Evolutionary conservation across 2,888 invertebrate species (phyloP), one percentile per base, ranked within the genome.

Genomic region (Drosophila multiciliata): DNA sequence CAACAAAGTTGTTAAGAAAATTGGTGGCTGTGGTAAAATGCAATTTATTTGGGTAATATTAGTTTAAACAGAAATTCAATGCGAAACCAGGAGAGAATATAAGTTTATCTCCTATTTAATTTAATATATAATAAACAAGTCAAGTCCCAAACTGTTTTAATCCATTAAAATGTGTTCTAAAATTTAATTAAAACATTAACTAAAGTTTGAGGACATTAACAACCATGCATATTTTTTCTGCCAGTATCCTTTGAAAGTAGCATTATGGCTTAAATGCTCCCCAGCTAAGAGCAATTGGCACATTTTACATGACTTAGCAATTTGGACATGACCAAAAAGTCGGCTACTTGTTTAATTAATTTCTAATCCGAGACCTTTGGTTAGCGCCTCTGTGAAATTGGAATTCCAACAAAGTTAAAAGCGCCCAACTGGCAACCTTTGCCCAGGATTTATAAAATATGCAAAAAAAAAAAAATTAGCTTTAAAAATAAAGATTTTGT

Each of bases 331-430:
- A 45, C 23, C 15, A 1, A 57, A 73, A 67, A 61, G n/a, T 59
- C 26, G n/a, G 36, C 60, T 62, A 71, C 50, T 66, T 75, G 58
- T 70, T 58, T 79, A 78, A 78, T 78, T 78, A 79, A 59, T 67
- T 79, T 71, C 40, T 32, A 70, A 70, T 66, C 60, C n/a, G 17
- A 36, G 29, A 38, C 15, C 23, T 40, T 49, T 48, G 71, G 23
- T 52, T 36, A 15, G 32, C n/a, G 36, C 12, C 12, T 26, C 26
- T 36, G 33, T 23, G n/a, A 33, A 59, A 55, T 54, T 12, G 12
- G 17, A 15, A 36, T 2, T 6, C 32, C 38, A n/a, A 26, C n/a
- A 33, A 45, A 73, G 73, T 20, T 73, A 59, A 35, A 20, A 26
- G 23, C 35, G 40, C 12, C 35, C 49, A 66, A 60, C 15, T 60